Base-by-base conservation (phyloP, 2,888 invertebrate genomes). In the Anthophora plumipes region DNA sequence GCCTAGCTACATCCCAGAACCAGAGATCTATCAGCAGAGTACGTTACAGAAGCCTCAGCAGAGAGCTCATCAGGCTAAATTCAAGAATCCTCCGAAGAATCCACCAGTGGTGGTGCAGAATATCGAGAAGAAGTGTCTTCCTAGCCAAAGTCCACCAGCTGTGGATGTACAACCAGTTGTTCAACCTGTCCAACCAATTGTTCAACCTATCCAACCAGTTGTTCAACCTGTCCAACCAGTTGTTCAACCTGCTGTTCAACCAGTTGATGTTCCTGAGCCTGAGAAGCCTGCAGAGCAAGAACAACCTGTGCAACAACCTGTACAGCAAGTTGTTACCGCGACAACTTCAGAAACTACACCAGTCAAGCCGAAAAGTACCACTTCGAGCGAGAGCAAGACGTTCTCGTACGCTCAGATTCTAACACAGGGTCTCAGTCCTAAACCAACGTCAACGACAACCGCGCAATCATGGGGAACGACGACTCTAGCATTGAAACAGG, bases 331-430 rank as follows among this genome's bases (percentile, higher is more conserved):
- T 20, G 43, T 25, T 5, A 37, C 37, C 8, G 54, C n/a, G 14
- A 11, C 43, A 14, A 17, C 25, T 9, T 5, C 50, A 4, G 77
- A 73, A 8, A 11, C 14, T 0, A 14, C 12, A 1, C 5, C 31
- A 0, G 8, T 11, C 14, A 63, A 50, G 9, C 22, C 31, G 17
- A 83, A 54, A 25, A 31, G 0, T 14, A n/a, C 52, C 20, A 1
- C 39, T 5, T 87, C 91, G 22, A 76, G 57, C 8, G 86, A 87
- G 31, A 90, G 87, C 1, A 83, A 83, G 48, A 69, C 88, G 6
- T 94, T 96, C 88, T 96, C 96, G 0, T 96, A 96, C 91, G 96
- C 96, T 3, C 95, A 96, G 93, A 96, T 96, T 90, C 94, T 96
- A 88, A 95, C 96, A 54, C 95, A 96, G 82, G 96, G 96, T 48